Evolutionary conservation across 2,888 invertebrate species (phyloP), one percentile per base, ranked within the genome.

Genomic region (Seira sanloemensis): DNA sequence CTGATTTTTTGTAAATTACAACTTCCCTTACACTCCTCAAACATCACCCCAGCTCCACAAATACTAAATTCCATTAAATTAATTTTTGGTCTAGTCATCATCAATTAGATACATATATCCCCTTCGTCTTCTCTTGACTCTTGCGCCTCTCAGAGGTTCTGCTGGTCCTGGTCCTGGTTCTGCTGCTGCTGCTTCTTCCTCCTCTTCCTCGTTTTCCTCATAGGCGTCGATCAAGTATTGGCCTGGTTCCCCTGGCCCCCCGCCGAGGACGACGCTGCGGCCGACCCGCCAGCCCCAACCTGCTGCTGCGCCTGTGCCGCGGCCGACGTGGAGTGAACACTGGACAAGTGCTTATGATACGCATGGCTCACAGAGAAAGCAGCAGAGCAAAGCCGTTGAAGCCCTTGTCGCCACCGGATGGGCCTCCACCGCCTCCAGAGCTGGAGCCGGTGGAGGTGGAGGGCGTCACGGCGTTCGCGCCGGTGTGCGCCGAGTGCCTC

Each of bases 341-440:
- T 78, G 67, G 83, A 83, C 23, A 83, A 77, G 71, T 83, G 83
- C 50, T 83, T 83, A 26, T 83, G 83, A 58, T 83, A 83, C 67
- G 83, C 83, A 25, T 77, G 83, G 18, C 77, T 78, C 7, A 83
- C 83, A 25, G 78, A 78, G 24, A 83, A 83, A 1, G 83, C 77
- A 24, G 83, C 83, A 16, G 83, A 54, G 54, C 83, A 83, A 1
- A 83, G 78, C 7, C 83, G 83, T n/a, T n/a, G n/a, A n/a, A n/a
- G 67, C 83, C 77, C 26, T 72, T 78, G 68, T 83, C n/a, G n/a
- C n/a, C n/a, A n/a, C n/a, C n/a, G n/a, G n/a, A n/a, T n/a, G n/a
- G n/a, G n/a, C n/a, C n/a, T n/a, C n/a, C n/a, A n/a, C n/a, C n/a
- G n/a, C 68, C 74, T 12, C 65, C 73, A 50, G 46, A 23, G 0